Percentiles rank a stretch among this genome's conserved stretches.
These are phyloP conservation scores for Dicrostonyx torquatus DNA, from an alignment of 2,797 vertebrate species.

Conservation along the genomic window DNA sequence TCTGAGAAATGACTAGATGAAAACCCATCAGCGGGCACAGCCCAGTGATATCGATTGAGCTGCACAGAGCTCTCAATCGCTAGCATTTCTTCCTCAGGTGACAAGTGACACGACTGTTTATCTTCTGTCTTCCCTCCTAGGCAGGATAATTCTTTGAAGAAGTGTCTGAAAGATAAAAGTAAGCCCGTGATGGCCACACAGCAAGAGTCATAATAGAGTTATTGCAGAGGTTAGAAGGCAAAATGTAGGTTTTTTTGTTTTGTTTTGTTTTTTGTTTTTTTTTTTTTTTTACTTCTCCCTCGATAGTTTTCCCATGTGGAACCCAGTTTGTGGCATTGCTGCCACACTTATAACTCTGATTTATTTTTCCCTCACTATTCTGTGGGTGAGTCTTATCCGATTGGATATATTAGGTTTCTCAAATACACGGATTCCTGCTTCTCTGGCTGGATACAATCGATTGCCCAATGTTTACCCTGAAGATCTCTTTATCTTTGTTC, in stretches of 20 bases:
- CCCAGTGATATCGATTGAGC: constrained; percentile 39
- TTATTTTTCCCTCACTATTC: background rate
- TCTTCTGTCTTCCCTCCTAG: constrained; percentile 50
- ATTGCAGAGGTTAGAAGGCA: background rate
- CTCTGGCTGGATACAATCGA: background rate
- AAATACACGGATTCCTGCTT: background rate
- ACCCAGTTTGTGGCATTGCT: background rate
- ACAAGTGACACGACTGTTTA: constrained; percentile 47
- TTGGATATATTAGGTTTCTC: background rate
- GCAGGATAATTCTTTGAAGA: constrained; percentile 59
- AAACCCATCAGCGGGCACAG: background rate
- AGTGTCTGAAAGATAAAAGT: constrained; percentile 58
- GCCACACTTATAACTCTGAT: background rate
- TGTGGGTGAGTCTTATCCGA: background rate
- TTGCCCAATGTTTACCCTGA: background rate
- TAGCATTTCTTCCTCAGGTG: constrained; percentile 50
- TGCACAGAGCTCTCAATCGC: constrained; percentile 30
- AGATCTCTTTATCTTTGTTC: constrained; percentile 22
- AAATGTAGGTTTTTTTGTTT: background rate
- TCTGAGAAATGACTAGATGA: constrained; percentile 55
- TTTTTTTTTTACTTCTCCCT: background rate
- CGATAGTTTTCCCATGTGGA: background rate
- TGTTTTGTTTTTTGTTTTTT: too few relatives aligned
- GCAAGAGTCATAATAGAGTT: background rate
- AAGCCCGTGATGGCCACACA: background rate